Evolutionary conservation across 2,888 invertebrate species (phyloP), one percentile per base, ranked within the genome.

Genomic region (Chouioia cunea): DNA sequence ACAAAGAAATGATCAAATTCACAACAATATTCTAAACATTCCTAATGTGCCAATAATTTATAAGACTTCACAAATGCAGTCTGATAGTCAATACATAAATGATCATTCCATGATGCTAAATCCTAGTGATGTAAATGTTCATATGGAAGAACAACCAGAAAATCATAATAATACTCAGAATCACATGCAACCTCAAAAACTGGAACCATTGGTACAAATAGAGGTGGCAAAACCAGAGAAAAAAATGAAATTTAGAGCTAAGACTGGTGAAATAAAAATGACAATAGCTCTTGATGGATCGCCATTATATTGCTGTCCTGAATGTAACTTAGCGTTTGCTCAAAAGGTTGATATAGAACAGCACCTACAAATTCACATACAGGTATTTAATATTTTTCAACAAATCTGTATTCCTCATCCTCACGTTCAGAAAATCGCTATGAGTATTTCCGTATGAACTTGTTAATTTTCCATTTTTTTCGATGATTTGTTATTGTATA

Each of bases 231-330:
- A 83, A 66, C 78, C 77, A 0, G 84, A 83, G 48, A 83, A 82
- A 44, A 86, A 85, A 64, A 83, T 80, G 79, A 85, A 85, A 74
- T 85, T 85, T 62, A 78, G 85, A 3, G 86, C 85, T 69, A 86
- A 84, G 81, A 83, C 82, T 8, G 86, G 86, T 0, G 86, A 86
- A 65, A 85, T 86, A n/a, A 85, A 85, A 74, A 79, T 84, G 3
- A 82, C 80, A 0, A 74, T 83, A 20, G 81, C 82, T 15, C 76
- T 83, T 4, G 87, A 87, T 73, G 88, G 88, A 4, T 85, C 86
- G 0, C 84, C 86, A 2, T 77, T 87, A 20, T 87, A 86, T 72
- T 86, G 86, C 73, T 87, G 87, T 77, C 86, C 87, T 4, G 86
- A 87, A 74, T 87, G 88, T 74, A 86, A 85, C 77, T 79, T 86